Percentiles rank a stretch among this genome's conserved stretches.
Evolutionary conservation across 2,888 invertebrate species (phyloP).

Genomic region (Mesoligia furuncula): DNA sequence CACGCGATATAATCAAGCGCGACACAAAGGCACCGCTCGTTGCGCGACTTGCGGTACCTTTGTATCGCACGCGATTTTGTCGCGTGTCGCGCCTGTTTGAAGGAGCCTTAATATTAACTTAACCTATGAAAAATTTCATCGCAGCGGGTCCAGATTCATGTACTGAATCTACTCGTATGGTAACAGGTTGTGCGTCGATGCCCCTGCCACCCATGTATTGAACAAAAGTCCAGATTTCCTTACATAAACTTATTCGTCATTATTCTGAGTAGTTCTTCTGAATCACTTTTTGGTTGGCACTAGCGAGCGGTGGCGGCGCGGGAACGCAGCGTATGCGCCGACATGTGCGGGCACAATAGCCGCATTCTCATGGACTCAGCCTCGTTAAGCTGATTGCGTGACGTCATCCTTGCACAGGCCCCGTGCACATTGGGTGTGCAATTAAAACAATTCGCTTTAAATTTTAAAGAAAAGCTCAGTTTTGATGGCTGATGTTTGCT

Average conservation of each 20-base stretch:
- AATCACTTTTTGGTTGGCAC: background rate
- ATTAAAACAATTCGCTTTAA: slow-evolving; percentile 57
- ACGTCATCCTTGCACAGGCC: slow-evolving; percentile 82
- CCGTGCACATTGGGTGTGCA: slow-evolving; percentile 71
- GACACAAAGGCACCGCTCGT: no score
- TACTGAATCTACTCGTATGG: no score
- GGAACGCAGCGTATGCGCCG: slow-evolving; percentile 84
- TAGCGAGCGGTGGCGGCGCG: slow-evolving; percentile 56
- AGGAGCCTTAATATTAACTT: no score
- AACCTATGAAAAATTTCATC: no score
- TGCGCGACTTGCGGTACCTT: no score
- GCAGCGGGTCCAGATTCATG: no score
- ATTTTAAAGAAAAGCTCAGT: slow-evolving; percentile 13
- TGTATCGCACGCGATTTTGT: no score
- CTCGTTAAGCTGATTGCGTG: slow-evolving; percentile 90
- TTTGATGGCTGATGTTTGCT: background rate
- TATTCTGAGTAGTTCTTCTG: slow-evolving; percentile 18
- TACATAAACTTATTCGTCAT: background rate
- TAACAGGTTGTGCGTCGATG: no score
- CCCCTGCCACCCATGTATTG: no score
- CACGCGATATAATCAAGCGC: no score
- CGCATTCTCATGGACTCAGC: slow-evolving; percentile 90
- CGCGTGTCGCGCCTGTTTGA: no score
- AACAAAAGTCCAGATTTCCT: background rate
- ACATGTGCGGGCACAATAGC: slow-evolving; percentile 89